Conservation (phyloP, 30 jellyfish, hydroid and myxozoan species). For the Sanderia malayensis region DNA sequence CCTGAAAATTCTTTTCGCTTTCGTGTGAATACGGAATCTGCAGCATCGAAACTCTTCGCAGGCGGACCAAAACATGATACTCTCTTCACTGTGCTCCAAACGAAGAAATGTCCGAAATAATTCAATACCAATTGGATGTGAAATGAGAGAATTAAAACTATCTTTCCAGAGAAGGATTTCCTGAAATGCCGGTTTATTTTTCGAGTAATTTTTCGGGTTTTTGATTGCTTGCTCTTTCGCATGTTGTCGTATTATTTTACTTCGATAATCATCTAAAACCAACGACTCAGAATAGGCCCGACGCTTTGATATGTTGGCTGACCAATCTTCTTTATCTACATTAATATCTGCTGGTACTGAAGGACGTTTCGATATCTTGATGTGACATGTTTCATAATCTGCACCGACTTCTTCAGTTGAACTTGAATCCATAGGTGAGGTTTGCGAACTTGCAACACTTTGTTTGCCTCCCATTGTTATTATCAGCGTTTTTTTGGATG, state of each 20-base stretch:
- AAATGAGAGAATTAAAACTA: slow-evolving; percentile 19
- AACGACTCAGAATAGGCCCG: slow-evolving; percentile 60
- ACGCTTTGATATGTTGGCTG: slow-evolving; percentile 20
- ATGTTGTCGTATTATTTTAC: no score
- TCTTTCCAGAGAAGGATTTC: slow-evolving; percentile 62
- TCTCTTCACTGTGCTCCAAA: slow-evolving; percentile 89
- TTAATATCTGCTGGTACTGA: slow-evolving; percentile 32
- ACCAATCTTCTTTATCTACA: background rate
- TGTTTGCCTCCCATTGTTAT: slow-evolving; percentile 5
- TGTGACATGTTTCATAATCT: background rate
- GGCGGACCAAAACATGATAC: slow-evolving; percentile 82
- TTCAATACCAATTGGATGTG: slow-evolving; percentile 55
- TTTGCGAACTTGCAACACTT: background rate
- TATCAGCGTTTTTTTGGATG: no score
- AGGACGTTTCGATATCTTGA: slow-evolving; percentile 29
- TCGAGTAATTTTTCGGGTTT: slow-evolving; percentile 12
- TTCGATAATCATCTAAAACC: slow-evolving; percentile 23
- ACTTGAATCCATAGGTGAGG: background rate
- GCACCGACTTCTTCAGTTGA: slow-evolving; percentile 14
- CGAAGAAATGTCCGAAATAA: slow-evolving; percentile 53
- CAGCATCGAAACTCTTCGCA: slow-evolving; percentile 74
- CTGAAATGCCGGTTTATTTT: slow-evolving; percentile 34
- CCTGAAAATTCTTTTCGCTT: slow-evolving; percentile 64
- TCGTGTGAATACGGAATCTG: slow-evolving; percentile 42
- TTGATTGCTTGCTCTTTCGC: background rate